A percentile compares a stretch with the other conserved stretches of the same genome.
Evolutionary conservation across 2,113 vertebrate species (phyloP).

Genomic region (Hippolais icterina): DNA sequence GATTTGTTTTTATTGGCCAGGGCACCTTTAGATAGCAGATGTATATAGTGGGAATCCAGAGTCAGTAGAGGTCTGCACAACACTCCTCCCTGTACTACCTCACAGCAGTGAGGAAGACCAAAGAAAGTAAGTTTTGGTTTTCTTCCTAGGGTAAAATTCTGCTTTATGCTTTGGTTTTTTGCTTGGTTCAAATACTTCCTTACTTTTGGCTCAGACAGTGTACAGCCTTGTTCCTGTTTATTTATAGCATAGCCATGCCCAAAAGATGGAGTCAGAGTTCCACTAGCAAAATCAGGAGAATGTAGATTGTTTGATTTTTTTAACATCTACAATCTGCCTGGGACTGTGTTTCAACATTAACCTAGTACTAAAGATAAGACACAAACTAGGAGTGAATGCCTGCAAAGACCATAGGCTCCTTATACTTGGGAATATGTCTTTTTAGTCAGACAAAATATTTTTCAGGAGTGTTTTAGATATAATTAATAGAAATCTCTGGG

Average conservation of each 20-base stretch:
- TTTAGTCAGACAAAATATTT: not conserved
- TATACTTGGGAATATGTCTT: not conserved
- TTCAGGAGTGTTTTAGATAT: not conserved
- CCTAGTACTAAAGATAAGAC: not conserved
- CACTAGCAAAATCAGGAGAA: not conserved
- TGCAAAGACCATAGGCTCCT: not conserved
- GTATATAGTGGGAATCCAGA: not conserved
- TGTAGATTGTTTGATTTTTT: not conserved
- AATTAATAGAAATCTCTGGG: not conserved
- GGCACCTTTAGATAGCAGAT: not conserved
- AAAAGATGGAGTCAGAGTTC: slow-evolving; percentile 35
- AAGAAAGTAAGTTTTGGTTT: not conserved
- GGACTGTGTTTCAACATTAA: not conserved
- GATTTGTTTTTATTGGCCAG: not conserved
- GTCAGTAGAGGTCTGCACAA: not conserved
- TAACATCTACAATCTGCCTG: not conserved
- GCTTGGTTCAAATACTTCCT: not conserved
- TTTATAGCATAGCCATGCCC: not conserved
- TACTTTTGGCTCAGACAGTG: not conserved
- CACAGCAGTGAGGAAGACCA: not conserved
- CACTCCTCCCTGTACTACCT: not conserved
- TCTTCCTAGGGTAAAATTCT: not conserved
- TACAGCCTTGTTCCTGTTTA: not conserved
- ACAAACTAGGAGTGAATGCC: not conserved
- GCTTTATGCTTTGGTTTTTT: not conserved